A percentile compares a stretch with the other conserved stretches of the same genome.
Conservation (phyloP, 1,140 invertebrate species). For the Pteromalus puparum region DNA sequence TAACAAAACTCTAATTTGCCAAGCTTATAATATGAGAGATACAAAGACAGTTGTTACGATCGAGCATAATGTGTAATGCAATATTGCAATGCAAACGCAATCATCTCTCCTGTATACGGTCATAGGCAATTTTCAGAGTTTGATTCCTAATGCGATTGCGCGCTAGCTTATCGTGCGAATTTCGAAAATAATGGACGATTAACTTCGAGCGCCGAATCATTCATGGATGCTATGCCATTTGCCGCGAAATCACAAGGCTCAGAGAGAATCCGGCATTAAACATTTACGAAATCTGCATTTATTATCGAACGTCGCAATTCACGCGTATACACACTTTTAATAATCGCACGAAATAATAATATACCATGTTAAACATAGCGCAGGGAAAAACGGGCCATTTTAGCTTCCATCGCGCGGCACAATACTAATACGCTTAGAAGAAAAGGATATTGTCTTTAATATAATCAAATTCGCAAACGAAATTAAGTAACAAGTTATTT, state of each 20-base stretch:
- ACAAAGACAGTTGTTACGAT: neutral
- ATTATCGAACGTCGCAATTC: neutral
- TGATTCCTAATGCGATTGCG: neutral
- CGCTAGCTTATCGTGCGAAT: neutral
- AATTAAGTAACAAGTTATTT: too few species aligned
- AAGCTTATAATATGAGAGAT: neutral
- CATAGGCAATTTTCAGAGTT: neutral
- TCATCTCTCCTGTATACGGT: neutral
- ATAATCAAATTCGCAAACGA: too few species aligned
- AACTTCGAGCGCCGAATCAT: neutral
- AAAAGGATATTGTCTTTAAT: too few species aligned
- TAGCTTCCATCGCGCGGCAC: neutral
- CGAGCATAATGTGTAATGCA: neutral
- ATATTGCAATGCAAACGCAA: neutral
- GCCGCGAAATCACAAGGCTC: neutral
- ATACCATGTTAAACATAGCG: too few species aligned
- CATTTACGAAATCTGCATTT: neutral
- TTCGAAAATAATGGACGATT: conserved; percentile 7
- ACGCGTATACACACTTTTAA: neutral
- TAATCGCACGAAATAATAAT: neutral
- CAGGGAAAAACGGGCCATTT: neutral
- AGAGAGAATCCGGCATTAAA: neutral
- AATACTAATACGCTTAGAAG: too few species aligned
- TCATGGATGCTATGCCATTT: neutral
- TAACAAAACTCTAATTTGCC: neutral